Evolutionary conservation across 2,113 vertebrate genomes (phyloP).

Genomic region (Penelope pileata): DNA sequence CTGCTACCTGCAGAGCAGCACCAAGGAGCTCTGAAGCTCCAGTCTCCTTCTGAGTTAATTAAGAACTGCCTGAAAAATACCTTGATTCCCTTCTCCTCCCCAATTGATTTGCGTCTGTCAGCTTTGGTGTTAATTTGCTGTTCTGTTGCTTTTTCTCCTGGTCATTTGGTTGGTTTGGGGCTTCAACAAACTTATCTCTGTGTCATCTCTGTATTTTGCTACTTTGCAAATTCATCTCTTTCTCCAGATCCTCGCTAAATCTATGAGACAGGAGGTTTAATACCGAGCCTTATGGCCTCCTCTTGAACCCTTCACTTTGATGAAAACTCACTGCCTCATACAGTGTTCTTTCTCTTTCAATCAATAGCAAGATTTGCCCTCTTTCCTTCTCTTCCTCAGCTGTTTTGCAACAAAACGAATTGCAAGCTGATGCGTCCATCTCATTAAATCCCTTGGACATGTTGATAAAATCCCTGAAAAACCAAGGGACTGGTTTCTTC

Average conservation of each 20-base stretch:
- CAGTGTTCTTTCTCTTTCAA: neutral
- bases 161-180: neutral
- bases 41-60: neutral
- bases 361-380: constrained; percentile 14
- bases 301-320: constrained; percentile 9
- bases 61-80: neutral
- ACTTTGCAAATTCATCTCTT: neutral
- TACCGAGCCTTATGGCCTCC: neutral
- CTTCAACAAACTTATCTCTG: neutral
- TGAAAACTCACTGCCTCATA: constrained; percentile 29
- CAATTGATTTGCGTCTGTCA: neutral
- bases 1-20: neutral
- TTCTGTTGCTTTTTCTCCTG: neutral
- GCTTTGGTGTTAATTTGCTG: neutral
- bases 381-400: neutral
- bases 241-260: neutral
- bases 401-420: constrained; percentile 2
- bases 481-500: neutral
- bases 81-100: neutral
- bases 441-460: neutral
- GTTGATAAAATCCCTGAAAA: neutral
- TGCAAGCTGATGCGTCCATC: neutral
- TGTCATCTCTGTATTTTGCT: neutral
- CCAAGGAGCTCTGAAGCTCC: neutral
- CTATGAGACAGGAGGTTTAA: neutral